phyloP scores from a whole-genome alignment of 2,888 invertebrate species.

The Microctonus aethiopoides region DNA sequence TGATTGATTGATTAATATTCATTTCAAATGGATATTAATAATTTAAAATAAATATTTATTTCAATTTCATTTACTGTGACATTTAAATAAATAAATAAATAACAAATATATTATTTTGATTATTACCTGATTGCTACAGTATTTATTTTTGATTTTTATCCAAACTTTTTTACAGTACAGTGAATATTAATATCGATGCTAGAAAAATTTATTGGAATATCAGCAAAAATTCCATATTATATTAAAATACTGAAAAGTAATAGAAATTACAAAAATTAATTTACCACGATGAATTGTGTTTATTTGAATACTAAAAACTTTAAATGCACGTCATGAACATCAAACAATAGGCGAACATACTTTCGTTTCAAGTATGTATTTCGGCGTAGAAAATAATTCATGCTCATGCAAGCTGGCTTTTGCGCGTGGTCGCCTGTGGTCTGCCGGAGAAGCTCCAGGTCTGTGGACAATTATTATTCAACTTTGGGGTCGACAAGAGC shows the following conservation, averaged over 20 bases:
- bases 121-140: no score
- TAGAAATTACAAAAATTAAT: not conserved
- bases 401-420: conserved; percentile 13
- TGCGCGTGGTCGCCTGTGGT: conserved; percentile 9
- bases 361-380: conserved; percentile 13
- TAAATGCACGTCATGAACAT: conserved; percentile 11
- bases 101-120: no score
- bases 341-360: conserved; percentile 21
- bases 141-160: no score
- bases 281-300: not conserved
- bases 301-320: conserved; percentile 5
- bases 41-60: no score
- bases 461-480: conserved; percentile 31
- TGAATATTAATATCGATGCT: not conserved
- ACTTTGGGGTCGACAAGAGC: conserved; percentile 21
- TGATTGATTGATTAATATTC: no score
- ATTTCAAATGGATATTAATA: no score
- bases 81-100: no score
- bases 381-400: conserved; percentile 23
- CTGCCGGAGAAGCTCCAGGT: conserved; percentile 3
- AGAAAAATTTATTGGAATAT: not conserved
- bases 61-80: no score
- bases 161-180: no score
- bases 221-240: not conserved
- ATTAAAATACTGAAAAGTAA: not conserved